A percentile compares a stretch with the other conserved stretches of the same genome.
phyloP scores from a whole-genome alignment of 1,140 invertebrate genomes.

The Dinothrombium tinctorium region DNA sequence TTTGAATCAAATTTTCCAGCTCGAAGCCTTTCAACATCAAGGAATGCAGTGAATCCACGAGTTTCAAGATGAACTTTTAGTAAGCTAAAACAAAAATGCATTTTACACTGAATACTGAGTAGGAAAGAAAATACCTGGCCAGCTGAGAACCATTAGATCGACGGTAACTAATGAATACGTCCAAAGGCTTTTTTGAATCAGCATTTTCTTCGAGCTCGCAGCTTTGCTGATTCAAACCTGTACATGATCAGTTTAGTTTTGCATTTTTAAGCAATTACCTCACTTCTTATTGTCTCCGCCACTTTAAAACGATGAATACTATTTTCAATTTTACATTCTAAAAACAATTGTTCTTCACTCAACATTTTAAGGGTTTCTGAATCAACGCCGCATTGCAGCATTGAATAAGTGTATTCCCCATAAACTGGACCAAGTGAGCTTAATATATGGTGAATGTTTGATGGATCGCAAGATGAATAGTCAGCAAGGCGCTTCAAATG shows the following conservation, averaged over 20 bases:
- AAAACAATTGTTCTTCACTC: slow-evolving; percentile 66
- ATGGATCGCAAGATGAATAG: slow-evolving; percentile 77
- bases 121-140: slow-evolving; percentile 53
- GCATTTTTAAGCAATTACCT: slow-evolving; percentile 15
- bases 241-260: not conserved
- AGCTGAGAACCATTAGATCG: slow-evolving; percentile 92
- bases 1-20: slow-evolving; percentile 98
- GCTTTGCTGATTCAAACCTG: not conserved
- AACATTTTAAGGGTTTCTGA: slow-evolving; percentile 41
- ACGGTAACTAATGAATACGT: slow-evolving; percentile 95
- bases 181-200: slow-evolving; percentile 49
- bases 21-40: slow-evolving; percentile 78
- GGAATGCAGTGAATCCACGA: slow-evolving; percentile 77
- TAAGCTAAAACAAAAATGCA: slow-evolving; percentile 20
- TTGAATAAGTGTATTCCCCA: slow-evolving; percentile 84
- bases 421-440: slow-evolving; percentile 66
- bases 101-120: not conserved
- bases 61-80: slow-evolving; percentile 75
- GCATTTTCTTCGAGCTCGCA: not conserved
- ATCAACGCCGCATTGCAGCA: slow-evolving; percentile 84
- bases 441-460: slow-evolving; percentile 72
- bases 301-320: slow-evolving; percentile 80
- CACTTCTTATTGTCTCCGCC: slow-evolving; percentile 57
- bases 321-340: slow-evolving; percentile 73
- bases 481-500: slow-evolving; percentile 90